Conservation (phyloP, 1,140 invertebrate genomes). For the Drosophila murphyi region DNA sequence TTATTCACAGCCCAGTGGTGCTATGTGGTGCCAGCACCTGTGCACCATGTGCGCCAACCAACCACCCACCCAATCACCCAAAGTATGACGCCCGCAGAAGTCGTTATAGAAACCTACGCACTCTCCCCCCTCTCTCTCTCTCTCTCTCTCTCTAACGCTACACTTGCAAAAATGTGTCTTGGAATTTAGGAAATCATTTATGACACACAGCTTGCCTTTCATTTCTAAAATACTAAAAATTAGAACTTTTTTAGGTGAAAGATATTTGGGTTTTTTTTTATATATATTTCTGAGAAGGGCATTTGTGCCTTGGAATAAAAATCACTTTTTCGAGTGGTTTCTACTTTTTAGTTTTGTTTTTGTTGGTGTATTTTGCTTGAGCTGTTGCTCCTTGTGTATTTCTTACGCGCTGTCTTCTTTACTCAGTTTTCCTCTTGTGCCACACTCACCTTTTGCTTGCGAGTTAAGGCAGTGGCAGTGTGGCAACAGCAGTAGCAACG, state of each 20-base stretch:
- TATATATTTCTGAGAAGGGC: too few relatives aligned
- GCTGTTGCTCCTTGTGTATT: background rate
- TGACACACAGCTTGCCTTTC: too few relatives aligned
- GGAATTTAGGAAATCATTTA: too few relatives aligned
- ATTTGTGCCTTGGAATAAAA: too few relatives aligned
- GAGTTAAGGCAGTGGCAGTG: conserved; percentile 21
- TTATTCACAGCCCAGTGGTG: conserved; percentile 11
- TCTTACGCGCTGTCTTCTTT: background rate
- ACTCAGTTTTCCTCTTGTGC: background rate
- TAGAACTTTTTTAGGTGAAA: too few relatives aligned
- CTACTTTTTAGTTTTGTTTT: conserved; percentile 8
- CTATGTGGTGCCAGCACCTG: conserved; percentile 45
- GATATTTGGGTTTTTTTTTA: too few relatives aligned
- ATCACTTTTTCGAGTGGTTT: background rate
- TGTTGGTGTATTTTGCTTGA: background rate
- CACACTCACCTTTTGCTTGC: conserved; percentile 4
- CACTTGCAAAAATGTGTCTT: background rate
- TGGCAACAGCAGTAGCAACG: too few relatives aligned
- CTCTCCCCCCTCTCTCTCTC: background rate
- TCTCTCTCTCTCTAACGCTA: background rate
- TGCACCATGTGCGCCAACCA: conserved; percentile 1
- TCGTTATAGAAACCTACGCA: conserved; percentile 39
- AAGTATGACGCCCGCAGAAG: conserved; percentile 30
- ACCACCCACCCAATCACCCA: conserved; percentile 19
- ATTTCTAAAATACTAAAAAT: too few relatives aligned